These are phyloP conservation scores for Isurus oxyrinchus DNA, from an alignment of 2,113 vertebrate genomes.

Conservation along the genomic window DNA sequence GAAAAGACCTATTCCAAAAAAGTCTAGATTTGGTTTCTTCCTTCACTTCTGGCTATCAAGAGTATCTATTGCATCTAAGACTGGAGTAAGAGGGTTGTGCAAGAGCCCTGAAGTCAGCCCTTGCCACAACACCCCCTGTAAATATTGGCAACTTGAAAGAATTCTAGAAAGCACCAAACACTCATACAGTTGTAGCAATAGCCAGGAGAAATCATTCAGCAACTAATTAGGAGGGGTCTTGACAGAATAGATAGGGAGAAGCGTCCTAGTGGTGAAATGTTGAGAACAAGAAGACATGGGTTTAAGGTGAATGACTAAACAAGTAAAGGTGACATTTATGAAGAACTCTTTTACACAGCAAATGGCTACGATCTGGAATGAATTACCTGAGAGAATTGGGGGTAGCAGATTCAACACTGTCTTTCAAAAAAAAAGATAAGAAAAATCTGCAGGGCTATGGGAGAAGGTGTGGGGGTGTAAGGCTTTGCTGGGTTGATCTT, in stretches of 20 bases:
- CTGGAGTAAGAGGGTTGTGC: too few species aligned
- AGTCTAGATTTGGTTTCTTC: too few species aligned
- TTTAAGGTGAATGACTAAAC: neutral
- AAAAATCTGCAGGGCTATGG: neutral
- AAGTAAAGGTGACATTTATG: neutral
- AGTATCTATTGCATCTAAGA: too few species aligned
- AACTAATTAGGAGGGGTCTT: neutral
- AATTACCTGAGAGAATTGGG: neutral
- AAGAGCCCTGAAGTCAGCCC: too few species aligned
- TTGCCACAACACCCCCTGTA: too few species aligned
- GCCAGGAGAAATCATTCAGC: neutral
- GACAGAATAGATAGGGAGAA: neutral
- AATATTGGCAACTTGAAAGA: too few species aligned
- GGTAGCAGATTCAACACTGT: neutral
- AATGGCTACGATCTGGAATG: neutral
- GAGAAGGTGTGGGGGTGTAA: neutral
- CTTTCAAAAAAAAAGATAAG: neutral
- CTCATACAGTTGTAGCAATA: too few species aligned
- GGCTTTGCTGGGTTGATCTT: neutral
- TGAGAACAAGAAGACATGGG: neutral
- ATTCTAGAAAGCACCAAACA: too few species aligned
- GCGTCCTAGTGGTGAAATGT: neutral
- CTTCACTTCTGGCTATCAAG: too few species aligned
- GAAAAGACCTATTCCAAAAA: too few species aligned
- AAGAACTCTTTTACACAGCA: neutral